These are phyloP conservation scores for Enteromius afrohamiltoni DNA, from an alignment of 2,797 vertebrate genomes.

Conservation along the genomic window DNA sequence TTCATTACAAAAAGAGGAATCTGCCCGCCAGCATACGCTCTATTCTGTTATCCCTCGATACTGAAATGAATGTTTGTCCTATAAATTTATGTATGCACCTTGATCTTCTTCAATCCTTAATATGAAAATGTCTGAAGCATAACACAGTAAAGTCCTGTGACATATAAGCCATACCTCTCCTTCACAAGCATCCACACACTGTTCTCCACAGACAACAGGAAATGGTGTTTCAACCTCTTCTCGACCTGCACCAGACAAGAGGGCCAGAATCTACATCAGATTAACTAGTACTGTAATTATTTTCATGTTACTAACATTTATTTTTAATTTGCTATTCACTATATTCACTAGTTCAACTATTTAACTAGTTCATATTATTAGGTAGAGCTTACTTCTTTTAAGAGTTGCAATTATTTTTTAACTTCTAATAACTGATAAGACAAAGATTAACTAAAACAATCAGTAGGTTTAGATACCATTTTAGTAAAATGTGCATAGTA, in stretches of 20 bases:
- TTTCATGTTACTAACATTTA: neutral
- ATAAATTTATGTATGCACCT: constrained; percentile 31
- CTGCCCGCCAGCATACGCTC: neutral
- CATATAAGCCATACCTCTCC: constrained; percentile 14
- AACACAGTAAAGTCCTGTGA: constrained; percentile 20
- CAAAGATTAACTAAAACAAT: neutral
- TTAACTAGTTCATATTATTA: neutral
- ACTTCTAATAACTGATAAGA: neutral
- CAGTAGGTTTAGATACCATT: neutral
- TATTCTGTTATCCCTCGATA: constrained; percentile 33
- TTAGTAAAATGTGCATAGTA: neutral
- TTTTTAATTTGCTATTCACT: neutral
- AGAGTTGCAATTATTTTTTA: neutral
- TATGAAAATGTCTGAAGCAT: constrained; percentile 38
- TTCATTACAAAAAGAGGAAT: neutral
- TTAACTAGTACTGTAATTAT: neutral
- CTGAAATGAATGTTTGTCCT: constrained; percentile 19
- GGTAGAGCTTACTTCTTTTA: neutral
- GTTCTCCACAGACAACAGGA: constrained; percentile 25
- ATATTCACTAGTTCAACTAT: too few species aligned
- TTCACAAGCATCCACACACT: constrained; percentile 6
- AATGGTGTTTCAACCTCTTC: constrained; percentile 17
- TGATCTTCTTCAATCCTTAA: constrained; percentile 39
- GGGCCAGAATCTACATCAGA: neutral
- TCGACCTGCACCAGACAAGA: neutral